phyloP scores from a whole-genome alignment of 2,888 invertebrate genomes.

The Eueremaeus valkanovi region DNA sequence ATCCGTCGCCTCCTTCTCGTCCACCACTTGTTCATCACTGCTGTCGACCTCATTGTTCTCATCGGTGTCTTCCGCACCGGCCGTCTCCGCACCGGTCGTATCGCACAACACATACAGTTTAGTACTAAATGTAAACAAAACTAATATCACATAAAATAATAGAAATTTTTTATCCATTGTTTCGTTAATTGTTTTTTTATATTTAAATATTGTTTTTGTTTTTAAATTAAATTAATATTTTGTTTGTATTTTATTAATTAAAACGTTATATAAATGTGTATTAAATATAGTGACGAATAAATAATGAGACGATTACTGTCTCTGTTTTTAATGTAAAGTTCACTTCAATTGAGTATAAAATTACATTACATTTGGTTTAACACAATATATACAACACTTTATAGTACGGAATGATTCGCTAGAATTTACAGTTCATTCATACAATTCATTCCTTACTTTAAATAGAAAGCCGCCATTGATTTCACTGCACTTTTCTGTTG shows the following conservation, averaged over 20 bases:
- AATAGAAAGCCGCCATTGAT: too few species aligned
- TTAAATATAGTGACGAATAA: too few species aligned
- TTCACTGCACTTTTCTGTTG: too few species aligned
- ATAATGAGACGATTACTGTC: too few species aligned
- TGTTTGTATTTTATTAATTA: not conserved
- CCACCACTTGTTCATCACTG: not conserved
- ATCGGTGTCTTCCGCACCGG: not conserved
- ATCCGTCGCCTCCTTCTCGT: not conserved
- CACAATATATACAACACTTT: too few species aligned
- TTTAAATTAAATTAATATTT: not conserved
- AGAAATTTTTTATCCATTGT: not conserved
- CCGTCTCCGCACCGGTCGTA: not conserved
- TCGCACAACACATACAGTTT: not conserved
- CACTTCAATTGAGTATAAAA: too few species aligned
- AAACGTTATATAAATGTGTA: too few species aligned
- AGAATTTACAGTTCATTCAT: too few species aligned
- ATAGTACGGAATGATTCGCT: too few species aligned
- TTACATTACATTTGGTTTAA: too few species aligned
- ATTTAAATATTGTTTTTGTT: not conserved
- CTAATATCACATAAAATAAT: conserved; percentile 9
- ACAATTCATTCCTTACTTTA: too few species aligned
- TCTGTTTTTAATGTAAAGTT: too few species aligned
- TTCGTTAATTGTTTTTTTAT: not conserved
- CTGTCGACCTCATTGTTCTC: not conserved
- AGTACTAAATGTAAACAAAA: not conserved